Evolutionary conservation across 2,797 vertebrate genomes (phyloP), one percentile per base, ranked within the genome.

Genomic region (Diceros bicornis): DNA sequence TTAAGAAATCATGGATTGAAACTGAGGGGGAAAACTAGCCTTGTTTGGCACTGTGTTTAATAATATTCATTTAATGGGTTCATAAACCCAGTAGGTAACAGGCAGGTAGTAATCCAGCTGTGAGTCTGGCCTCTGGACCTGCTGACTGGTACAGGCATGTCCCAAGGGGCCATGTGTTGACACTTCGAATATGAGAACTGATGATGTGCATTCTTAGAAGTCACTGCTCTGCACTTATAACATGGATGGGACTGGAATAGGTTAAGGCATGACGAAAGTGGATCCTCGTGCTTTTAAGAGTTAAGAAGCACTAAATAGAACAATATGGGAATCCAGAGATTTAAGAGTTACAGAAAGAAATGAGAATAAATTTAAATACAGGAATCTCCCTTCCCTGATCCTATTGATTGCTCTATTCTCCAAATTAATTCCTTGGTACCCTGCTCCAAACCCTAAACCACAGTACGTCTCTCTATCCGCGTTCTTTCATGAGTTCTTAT

Each of bases 401-500:
- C 2, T 89, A 66, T 87, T 79, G 83, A 6, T 66, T 83, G 20
- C 17, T 86, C 64, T 94, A 71, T 81, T 57, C 47, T 69, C 29
- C 21, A 72, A 74, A 74, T 83, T 57, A 75, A 74, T 78, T 18
- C 9, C 62, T 64, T 82, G 12, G 4, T 68, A 59, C 68, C 10
- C 1, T 89, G 17, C 10, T 41, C 37, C 41, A 79, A 89, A 47
- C 6, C 11, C 23, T 77, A 82, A 62, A 41, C 8, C 16, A 78
- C 21, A 90, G 34, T 62, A 64, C 25, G 78, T 89, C 14, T 6
- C 20, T 74, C 16, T 77, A 44, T 75, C 29, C 71, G 59, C 59
- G 52, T 79, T 88, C 34, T 97, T 16, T 95, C 64, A 25, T 57
- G 93, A 61, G 87, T 86, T 95, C 32, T 86, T 92, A 69, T 94